Percentiles rank a stretch among this genome's conserved stretches.
These are phyloP conservation scores for rabbit (Oryctolagus cuniculus) DNA, from an alignment of 2,113 vertebrate genomes.

Conservation along the genomic window DNA sequence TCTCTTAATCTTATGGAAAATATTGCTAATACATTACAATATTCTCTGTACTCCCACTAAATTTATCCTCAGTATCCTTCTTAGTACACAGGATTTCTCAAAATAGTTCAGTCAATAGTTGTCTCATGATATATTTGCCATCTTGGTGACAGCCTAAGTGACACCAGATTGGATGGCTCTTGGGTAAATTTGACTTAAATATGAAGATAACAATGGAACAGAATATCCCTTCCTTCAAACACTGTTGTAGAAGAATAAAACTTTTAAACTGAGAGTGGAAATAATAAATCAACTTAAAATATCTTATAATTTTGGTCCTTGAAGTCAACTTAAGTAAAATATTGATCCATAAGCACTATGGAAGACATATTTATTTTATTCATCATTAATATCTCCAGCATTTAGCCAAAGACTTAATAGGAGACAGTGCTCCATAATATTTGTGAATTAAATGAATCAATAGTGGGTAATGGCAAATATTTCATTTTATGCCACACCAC, in stretches of 20 bases:
- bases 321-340: neutral
- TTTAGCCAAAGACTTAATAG: neutral
- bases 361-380: neutral
- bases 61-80: neutral
- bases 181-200: neutral
- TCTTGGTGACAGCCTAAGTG: neutral
- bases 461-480: neutral
- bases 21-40: neutral
- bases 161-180: neutral
- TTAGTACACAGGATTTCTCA: neutral
- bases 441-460: neutral
- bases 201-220: neutral
- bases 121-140: neutral
- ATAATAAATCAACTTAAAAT: conserved; percentile 12
- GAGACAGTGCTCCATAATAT: neutral
- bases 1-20: neutral
- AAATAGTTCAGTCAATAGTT: neutral
- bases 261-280: neutral
- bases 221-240: neutral
- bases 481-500: neutral
- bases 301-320: neutral
- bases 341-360: neutral
- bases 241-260: neutral
- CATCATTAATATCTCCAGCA: neutral
- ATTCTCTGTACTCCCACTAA: neutral